Evolutionary conservation across 1,140 invertebrate genomes (phyloP), one percentile per base, ranked within the genome.

Genomic region (Linepithema humile): DNA sequence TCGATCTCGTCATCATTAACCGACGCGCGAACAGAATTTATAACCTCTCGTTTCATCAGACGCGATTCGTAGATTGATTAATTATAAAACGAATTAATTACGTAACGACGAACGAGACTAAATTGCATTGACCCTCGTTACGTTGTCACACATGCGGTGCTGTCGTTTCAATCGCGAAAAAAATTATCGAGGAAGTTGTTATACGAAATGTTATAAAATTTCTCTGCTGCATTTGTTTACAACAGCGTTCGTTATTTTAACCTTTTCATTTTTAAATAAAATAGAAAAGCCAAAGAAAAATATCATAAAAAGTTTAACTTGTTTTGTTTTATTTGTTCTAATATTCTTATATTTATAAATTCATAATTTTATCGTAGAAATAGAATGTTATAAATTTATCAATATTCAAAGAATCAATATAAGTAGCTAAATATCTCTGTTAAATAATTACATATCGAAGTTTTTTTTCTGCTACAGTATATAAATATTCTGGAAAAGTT

Each of bases 21-120:
- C 59, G 35, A n/a, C n/a, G 40, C 55, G 70, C 83, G 60, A 82
- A 80, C 67, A 40, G 7, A 26, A 17, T 86, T 67, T 20, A 60
- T 45, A 65, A 78, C 67, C 59, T 80, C 53, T 74, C 74, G 50
- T 73, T 85, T 86, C 70, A 82, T 67, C 60, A 26, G 35, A 29
- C n/a, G 23, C 26, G 20, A 77, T 40, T 67, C 53, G 10, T 17
- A 35, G 32, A 65, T 50, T 77, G 65, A 77, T 77, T 77, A 77
- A 77, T 50, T 62, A 23, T 35, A 77, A 50, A 77, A 35, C 50
- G 32, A 64, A 77, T 77, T 77, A 77, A 64, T 65, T 35, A 26
- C 29, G 57, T 64, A 35, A 64, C 50, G 35, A 20, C 29, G n/a
- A 50, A 5, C 43, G 40, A 40, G 35, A 10, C 29, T 50, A 43